Conservation (phyloP, 1,140 invertebrate species). For the Lanistes nyassanus region DNA sequence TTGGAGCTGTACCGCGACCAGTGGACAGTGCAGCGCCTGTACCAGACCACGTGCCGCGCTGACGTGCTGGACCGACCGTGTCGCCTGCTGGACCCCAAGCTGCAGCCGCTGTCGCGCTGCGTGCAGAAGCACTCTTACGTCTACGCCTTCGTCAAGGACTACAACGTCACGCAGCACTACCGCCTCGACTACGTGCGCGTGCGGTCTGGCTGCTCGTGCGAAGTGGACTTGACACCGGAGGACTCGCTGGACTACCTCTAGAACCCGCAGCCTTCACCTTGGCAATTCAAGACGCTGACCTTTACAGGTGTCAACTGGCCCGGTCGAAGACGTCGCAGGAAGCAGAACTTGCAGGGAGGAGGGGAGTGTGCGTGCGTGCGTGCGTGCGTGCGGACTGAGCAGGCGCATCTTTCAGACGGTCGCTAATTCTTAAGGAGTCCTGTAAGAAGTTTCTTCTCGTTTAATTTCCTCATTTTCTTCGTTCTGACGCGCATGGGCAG, state of each 20-base stretch:
- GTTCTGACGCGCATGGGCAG: too few species aligned
- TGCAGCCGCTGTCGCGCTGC: constrained; percentile 78
- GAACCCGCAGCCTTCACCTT: neutral
- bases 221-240: constrained; percentile 67
- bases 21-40: constrained; percentile 73
- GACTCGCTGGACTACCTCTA: neutral
- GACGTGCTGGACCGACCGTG: constrained; percentile 80
- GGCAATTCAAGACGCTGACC: too few species aligned
- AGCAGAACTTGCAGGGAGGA: too few species aligned
- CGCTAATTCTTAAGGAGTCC: too few species aligned
- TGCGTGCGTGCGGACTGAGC: too few species aligned
- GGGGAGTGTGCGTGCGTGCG: too few species aligned
- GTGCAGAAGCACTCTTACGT: constrained; percentile 86
- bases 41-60: constrained; percentile 81
- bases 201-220: constrained; percentile 84
- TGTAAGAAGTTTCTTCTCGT: too few species aligned
- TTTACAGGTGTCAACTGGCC: too few species aligned
- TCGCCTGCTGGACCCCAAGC: constrained; percentile 77
- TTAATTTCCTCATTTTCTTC: too few species aligned
- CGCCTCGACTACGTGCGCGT: constrained; percentile 84
- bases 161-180: constrained; percentile 70
- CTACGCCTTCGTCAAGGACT: constrained; percentile 79
- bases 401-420: too few species aligned
- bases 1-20: constrained; percentile 81
- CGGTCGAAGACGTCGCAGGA: too few species aligned